Conservation (phyloP, 2,888 invertebrate genomes). For the Xestia c-nigrum region DNA sequence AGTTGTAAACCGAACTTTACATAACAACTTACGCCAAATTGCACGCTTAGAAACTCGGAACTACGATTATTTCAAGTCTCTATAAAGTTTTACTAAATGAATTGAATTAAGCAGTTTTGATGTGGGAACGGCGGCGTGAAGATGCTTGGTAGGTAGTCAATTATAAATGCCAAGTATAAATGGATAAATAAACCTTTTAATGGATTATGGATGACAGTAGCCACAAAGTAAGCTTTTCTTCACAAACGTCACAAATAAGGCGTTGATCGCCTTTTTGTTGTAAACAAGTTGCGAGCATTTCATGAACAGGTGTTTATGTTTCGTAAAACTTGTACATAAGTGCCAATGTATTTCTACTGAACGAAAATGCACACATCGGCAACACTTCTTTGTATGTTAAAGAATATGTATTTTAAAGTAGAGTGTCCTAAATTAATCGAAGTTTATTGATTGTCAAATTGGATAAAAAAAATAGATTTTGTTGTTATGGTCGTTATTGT, state of each 20-base stretch:
- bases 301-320: conserved; percentile 14
- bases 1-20: conserved; percentile 53
- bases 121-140: neutral
- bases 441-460: neutral
- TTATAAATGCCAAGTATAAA: conserved; percentile 10
- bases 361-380: neutral
- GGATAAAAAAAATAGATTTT: neutral
- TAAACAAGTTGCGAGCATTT: conserved; percentile 13
- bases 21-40: conserved; percentile 44
- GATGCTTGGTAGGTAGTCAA: neutral
- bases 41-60: conserved; percentile 38
- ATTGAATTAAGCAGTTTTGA: neutral
- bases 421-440: neutral
- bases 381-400: neutral
- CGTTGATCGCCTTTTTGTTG: conserved; percentile 18
- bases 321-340: neutral
- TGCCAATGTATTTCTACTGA: neutral
- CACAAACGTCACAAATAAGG: conserved; percentile 13
- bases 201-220: conserved; percentile 27
- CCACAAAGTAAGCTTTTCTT: conserved; percentile 20
- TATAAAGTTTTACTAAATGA: conserved; percentile 3
- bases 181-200: neutral
- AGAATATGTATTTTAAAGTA: neutral
- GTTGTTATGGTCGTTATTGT: neutral
- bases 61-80: conserved; percentile 30